Evolutionary conservation across 2,113 vertebrate genomes (phyloP).

Genomic region (Bubalus kerabau): DNA sequence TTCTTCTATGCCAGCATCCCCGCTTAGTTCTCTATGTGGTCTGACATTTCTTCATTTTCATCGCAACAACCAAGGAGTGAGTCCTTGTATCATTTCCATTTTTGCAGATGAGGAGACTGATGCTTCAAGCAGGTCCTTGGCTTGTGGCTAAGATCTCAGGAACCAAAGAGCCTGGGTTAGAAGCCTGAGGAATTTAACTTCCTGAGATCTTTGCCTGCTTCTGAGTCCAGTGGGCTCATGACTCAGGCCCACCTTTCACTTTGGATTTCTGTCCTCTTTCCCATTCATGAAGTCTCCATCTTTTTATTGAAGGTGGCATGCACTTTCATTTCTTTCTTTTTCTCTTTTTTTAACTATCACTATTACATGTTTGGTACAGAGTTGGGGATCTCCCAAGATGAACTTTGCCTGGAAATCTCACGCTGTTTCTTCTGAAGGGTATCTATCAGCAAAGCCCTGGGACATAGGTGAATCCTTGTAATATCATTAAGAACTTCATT

Average conservation of each 20-base stretch:
- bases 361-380: background rate
- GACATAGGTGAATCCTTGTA: background rate
- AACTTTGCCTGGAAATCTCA: background rate
- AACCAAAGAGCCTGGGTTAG: background rate
- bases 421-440: background rate
- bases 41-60: background rate
- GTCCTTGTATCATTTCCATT: background rate
- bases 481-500: background rate
- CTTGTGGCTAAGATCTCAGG: background rate
- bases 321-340: background rate
- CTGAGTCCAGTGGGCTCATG: too few species aligned
- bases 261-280: background rate
- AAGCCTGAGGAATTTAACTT: background rate
- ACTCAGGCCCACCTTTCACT: background rate
- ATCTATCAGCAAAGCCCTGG: background rate
- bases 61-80: background rate
- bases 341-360: background rate
- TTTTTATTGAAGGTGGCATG: background rate
- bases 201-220: background rate
- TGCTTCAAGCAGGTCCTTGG: background rate
- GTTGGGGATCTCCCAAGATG: background rate
- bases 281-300: background rate
- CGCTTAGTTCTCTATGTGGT: background rate
- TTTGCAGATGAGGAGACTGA: background rate
- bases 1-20: background rate